phyloP scores from a whole-genome alignment of 2,797 vertebrate species.

The Megalops cyprinoides region DNA sequence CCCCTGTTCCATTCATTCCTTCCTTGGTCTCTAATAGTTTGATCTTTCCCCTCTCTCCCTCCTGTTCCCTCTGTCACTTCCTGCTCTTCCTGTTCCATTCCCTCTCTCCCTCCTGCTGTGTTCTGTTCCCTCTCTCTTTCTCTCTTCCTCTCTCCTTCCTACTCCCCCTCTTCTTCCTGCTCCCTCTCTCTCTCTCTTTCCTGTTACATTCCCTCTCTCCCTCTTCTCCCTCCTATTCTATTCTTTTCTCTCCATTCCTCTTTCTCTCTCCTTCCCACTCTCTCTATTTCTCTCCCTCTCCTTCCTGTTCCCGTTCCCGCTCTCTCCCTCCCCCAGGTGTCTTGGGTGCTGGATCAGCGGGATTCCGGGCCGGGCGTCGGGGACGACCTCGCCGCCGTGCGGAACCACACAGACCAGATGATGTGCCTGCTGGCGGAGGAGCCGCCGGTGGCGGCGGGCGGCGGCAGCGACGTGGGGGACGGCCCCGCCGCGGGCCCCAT shows the following conservation, averaged over 20 bases:
- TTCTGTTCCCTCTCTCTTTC: not conserved
- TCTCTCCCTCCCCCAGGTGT: constrained; percentile 72
- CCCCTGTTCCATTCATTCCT: too few relatives aligned
- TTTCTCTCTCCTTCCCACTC: too few relatives aligned
- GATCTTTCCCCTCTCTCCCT: too few relatives aligned
- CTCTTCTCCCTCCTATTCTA: too few relatives aligned
- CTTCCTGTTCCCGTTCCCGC: not conserved
- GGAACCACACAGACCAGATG: constrained; percentile 96
- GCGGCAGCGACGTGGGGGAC: constrained; percentile 45
- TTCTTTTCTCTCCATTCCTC: too few relatives aligned
- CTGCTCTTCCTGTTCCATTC: too few relatives aligned
- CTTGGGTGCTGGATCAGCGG: constrained; percentile 84
- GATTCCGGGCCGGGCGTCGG: constrained; percentile 71
- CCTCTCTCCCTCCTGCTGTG: too few relatives aligned
- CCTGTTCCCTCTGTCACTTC: too few relatives aligned
- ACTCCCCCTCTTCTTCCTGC: not conserved
- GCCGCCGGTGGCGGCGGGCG: constrained; percentile 68
- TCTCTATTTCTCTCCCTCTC: not conserved
- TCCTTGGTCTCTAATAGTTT: too few relatives aligned
- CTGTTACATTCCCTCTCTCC: too few relatives aligned
- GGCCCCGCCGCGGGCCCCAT: constrained; percentile 78
- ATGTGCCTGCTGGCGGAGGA: constrained; percentile 90
- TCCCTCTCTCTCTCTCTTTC: too few relatives aligned
- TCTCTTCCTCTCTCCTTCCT: not conserved
- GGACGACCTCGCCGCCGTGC: constrained; percentile 89